Evolutionary conservation across 2,797 vertebrate genomes (phyloP).

Genomic region (Diplodus sargus): DNA sequence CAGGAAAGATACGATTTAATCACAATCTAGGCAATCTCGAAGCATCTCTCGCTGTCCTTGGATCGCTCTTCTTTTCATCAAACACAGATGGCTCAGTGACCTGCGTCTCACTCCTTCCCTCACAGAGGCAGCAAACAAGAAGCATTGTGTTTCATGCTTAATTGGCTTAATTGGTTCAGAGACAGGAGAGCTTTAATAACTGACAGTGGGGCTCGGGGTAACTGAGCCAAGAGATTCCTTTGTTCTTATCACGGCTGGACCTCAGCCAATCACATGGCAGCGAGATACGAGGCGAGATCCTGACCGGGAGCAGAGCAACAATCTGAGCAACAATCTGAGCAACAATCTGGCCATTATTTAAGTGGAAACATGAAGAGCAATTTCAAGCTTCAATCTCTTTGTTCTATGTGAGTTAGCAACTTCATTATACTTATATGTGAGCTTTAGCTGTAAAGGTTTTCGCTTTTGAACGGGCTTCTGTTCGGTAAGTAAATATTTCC

Average conservation of each 20-base stretch:
- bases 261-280: slow-evolving; percentile 62
- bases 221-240: slow-evolving; percentile 74
- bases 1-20: slow-evolving; percentile 29
- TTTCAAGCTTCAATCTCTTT: slow-evolving; percentile 9
- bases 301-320: slow-evolving; percentile 38
- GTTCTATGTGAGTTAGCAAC: not conserved
- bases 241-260: slow-evolving; percentile 66
- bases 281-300: slow-evolving; percentile 54
- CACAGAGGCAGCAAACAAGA: slow-evolving; percentile 58
- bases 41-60: slow-evolving; percentile 44
- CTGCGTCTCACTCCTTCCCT: slow-evolving; percentile 26
- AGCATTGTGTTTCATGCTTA: slow-evolving; percentile 75
- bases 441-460: not conserved
- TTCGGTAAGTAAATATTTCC: not conserved
- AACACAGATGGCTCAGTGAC: slow-evolving; percentile 38
- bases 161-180: slow-evolving; percentile 80
- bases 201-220: slow-evolving; percentile 58
- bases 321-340: slow-evolving; percentile 35
- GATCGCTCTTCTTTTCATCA: slow-evolving; percentile 20
- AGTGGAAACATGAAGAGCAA: slow-evolving; percentile 23
- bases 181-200: slow-evolving; percentile 70
- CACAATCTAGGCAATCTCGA: slow-evolving; percentile 36
- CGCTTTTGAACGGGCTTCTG: slow-evolving; percentile 2
- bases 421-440: not conserved
- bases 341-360: slow-evolving; percentile 29